phyloP scores from a whole-genome alignment of 2,888 invertebrate genomes.

The Diploptera punctata region DNA sequence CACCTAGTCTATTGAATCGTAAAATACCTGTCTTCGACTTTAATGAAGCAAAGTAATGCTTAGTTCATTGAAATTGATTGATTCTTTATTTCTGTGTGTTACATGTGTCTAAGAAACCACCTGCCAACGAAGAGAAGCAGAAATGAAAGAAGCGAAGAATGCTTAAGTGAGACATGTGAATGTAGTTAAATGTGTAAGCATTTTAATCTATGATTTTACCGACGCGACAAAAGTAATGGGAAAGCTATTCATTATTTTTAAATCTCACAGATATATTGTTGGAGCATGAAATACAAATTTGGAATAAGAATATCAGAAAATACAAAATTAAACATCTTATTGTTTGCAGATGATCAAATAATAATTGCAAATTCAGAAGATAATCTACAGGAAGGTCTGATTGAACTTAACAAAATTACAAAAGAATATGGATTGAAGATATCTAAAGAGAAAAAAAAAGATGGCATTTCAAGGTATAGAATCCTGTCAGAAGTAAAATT shows the following conservation, averaged over 20 bases:
- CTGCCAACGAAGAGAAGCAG: not conserved
- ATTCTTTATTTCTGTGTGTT: not conserved
- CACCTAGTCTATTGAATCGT: too few relatives aligned
- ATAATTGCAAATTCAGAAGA: too few relatives aligned
- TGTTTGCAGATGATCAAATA: too few relatives aligned
- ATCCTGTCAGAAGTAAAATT: too few relatives aligned
- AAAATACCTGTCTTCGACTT: not conserved
- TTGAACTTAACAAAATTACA: too few relatives aligned
- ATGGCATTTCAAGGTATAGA: too few relatives aligned
- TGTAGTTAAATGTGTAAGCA: conserved; percentile 11
- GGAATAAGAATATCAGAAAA: too few relatives aligned
- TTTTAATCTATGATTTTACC: conserved; percentile 4
- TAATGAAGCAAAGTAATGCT: not conserved
- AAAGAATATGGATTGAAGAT: too few relatives aligned
- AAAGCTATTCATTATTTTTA: not conserved
- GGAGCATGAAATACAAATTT: too few relatives aligned
- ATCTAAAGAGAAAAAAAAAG: too few relatives aligned
- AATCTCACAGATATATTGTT: not conserved
- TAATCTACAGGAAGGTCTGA: too few relatives aligned
- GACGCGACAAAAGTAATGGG: not conserved
- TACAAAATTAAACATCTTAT: too few relatives aligned
- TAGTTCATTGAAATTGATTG: not conserved
- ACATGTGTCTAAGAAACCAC: not conserved
- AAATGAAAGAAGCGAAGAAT: not conserved
- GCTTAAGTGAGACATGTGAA: not conserved